A percentile compares a stretch with the other conserved stretches of the same genome.
These are phyloP conservation scores for Muntiacus muntjak DNA, from an alignment of 2,113 vertebrate species.

Conservation along the genomic window DNA sequence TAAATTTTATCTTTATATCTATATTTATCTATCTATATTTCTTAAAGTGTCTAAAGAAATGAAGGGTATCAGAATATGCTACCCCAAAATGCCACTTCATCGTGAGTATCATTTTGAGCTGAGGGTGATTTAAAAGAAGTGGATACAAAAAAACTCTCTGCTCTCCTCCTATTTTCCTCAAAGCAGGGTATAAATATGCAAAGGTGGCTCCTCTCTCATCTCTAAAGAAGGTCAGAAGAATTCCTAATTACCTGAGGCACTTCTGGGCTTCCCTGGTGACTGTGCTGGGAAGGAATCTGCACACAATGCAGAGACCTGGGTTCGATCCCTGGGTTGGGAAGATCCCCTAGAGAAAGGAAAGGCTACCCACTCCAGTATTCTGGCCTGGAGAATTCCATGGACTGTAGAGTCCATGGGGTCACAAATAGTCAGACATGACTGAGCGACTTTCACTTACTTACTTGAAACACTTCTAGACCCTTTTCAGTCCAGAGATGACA, in stretches of 20 bases:
- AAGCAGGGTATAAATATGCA: neutral
- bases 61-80: neutral
- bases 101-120: neutral
- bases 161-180: neutral
- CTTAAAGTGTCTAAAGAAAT: neutral
- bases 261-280: no score
- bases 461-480: neutral
- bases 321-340: no score
- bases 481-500: neutral
- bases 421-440: no score
- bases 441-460: no score
- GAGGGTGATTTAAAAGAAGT: neutral
- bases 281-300: no score
- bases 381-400: no score
- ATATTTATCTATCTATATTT: neutral
- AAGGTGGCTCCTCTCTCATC: neutral
- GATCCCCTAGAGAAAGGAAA: no score
- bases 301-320: no score
- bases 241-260: neutral
- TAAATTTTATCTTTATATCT: neutral
- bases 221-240: neutral
- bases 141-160: neutral
- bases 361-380: no score
- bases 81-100: neutral
- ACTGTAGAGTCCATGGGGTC: no score